Evolutionary conservation across 2,113 vertebrate species (phyloP).

Genomic region (Columba livia): DNA sequence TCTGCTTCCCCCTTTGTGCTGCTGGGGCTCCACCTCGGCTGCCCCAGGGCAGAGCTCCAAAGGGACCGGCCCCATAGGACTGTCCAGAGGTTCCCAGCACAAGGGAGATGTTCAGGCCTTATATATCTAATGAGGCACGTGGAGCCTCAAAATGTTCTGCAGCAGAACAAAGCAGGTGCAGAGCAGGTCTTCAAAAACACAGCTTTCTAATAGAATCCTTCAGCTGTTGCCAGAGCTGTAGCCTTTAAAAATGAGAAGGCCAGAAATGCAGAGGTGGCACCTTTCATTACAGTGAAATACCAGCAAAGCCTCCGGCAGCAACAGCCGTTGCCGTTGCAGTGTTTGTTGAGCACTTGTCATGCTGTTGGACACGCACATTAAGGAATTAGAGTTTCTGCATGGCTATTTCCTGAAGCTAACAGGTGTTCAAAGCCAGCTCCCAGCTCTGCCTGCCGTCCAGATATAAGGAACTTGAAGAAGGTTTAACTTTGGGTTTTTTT

Average conservation of each 20-base stretch:
- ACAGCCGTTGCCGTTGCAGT: fast-evolving
- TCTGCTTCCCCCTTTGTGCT: neutral
- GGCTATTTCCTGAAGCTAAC: conserved; percentile 15
- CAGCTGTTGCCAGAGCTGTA: neutral
- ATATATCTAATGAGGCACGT: neutral
- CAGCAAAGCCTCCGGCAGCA: neutral
- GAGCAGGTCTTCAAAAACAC: neutral
- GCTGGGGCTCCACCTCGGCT: neutral
- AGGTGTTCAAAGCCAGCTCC: conserved; percentile 21
- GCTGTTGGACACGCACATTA: neutral
- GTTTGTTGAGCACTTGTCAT: neutral
- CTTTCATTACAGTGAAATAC: neutral
- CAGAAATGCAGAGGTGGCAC: neutral
- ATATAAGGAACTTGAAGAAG: neutral
- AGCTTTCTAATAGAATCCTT: neutral
- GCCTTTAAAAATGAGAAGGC: neutral
- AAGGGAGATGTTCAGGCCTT: neutral
- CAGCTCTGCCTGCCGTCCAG: neutral
- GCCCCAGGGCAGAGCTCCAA: neutral
- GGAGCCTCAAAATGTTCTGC: neutral
- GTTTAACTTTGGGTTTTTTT: fast-evolving
- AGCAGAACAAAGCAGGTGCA: neutral
- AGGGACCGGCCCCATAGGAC: neutral
- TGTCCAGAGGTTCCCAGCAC: neutral
- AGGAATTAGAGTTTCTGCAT: neutral